These are phyloP conservation scores for Planiliza haematocheilus DNA, from an alignment of 2,113 vertebrate species.

Conservation along the genomic window DNA sequence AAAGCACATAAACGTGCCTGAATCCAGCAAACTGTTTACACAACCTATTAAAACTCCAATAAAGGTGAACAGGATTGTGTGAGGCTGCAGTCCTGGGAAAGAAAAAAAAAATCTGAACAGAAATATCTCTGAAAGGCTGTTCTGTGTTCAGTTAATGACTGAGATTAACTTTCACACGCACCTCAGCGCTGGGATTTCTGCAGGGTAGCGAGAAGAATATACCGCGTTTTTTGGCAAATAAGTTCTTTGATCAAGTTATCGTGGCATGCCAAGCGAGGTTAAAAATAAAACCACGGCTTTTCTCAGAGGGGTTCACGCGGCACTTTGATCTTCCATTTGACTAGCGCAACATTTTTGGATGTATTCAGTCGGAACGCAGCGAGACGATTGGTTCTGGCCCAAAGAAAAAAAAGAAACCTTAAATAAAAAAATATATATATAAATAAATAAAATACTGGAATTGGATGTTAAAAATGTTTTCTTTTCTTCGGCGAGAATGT, in stretches of 20 bases:
- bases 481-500: slow-evolving; percentile 40
- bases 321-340: slow-evolving; percentile 60
- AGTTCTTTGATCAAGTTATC: slow-evolving; percentile 64
- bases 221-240: slow-evolving; percentile 48
- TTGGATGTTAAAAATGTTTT: slow-evolving; percentile 33
- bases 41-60: slow-evolving; percentile 15
- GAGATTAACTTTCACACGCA: slow-evolving; percentile 33
- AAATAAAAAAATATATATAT: slow-evolving; percentile 2
- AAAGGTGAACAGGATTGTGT: slow-evolving; percentile 18
- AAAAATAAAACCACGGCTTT: slow-evolving; percentile 46
- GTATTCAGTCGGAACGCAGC: slow-evolving; percentile 48
- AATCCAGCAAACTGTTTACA: slow-evolving; percentile 11
- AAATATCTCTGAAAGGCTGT: slow-evolving; percentile 8
- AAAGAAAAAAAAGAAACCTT: slow-evolving; percentile 4
- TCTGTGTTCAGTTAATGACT: slow-evolving; percentile 17
- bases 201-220: slow-evolving; percentile 22
- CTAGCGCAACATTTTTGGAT: slow-evolving; percentile 41
- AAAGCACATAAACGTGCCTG: too few relatives aligned
- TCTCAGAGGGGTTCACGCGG: slow-evolving; percentile 35
- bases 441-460: slow-evolving; percentile 17
- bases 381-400: slow-evolving; percentile 15
- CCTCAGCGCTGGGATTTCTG: slow-evolving; percentile 38
- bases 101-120: background rate
- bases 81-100: background rate
- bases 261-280: slow-evolving; percentile 31